Evolutionary conservation across 1,140 invertebrate species (phyloP).

Genomic region (Hycleus phaleratus): DNA sequence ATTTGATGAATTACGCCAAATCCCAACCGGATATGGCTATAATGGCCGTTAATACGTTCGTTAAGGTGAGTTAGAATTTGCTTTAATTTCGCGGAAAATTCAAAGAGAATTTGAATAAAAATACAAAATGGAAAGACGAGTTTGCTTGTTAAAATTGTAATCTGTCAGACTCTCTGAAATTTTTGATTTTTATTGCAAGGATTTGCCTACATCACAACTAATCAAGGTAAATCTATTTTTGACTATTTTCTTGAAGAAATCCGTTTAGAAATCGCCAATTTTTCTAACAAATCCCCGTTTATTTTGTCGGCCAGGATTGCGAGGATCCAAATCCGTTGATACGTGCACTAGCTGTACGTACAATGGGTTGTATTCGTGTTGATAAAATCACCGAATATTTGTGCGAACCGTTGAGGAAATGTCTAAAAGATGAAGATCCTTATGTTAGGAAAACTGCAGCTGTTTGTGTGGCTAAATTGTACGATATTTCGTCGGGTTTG

Average conservation of each 20-base stretch:
- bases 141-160: slow-evolving; percentile 8
- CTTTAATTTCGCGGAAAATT: neutral
- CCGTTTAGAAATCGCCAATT: neutral
- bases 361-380: slow-evolving; percentile 99
- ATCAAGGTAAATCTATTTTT: slow-evolving; percentile 44
- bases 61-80: slow-evolving; percentile 66
- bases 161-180: slow-evolving; percentile 1
- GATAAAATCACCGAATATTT: slow-evolving; percentile 99
- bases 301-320: slow-evolving; percentile 70
- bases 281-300: neutral
- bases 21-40: slow-evolving; percentile 99
- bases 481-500: slow-evolving; percentile 95
- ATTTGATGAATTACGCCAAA: slow-evolving; percentile 99
- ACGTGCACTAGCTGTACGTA: slow-evolving; percentile 93
- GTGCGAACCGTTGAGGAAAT: slow-evolving; percentile 97
- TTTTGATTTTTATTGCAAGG: slow-evolving; percentile 36
- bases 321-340: slow-evolving; percentile 99
- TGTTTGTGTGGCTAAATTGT: slow-evolving; percentile 97
- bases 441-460: slow-evolving; percentile 99
- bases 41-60: slow-evolving; percentile 99
- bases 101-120: neutral
- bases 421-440: slow-evolving; percentile 98
- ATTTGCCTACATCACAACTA: slow-evolving; percentile 52
- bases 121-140: neutral
- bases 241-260: neutral